Evolutionary conservation across 2,797 vertebrate species (phyloP), one percentile per base, ranked within the genome.

Genomic region (Cottoperca gobio): DNA sequence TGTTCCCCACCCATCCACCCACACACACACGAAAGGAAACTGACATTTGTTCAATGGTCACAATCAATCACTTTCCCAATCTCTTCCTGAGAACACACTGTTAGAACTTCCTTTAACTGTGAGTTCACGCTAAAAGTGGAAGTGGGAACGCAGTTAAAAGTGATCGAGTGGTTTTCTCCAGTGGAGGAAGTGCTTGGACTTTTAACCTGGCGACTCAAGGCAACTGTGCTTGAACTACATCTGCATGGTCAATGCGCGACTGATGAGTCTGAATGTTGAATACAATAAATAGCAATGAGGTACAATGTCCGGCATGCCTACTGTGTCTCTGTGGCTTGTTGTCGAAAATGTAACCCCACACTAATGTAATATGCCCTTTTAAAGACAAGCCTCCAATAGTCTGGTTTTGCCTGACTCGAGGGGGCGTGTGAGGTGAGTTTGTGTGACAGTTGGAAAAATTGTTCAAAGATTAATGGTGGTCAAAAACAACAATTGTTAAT

Each of bases 401-500:
- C 37, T 63, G 35, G 23, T 66, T 63, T 37, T 14, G 13, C 42
- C n/a, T 4, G 16, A 71, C 8, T 19, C 0, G n/a, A n/a, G n/a
- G 3, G 11, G 16, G 13, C 2, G 33, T 33, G 66, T 9, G 16
- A 53, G 21, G 5, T 43, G 9, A 39, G 7, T 37, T 49, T 63
- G 63, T 63, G 19, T 59, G 63, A 59, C 14, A 28, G 26, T 58
- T 3, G 17, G 43, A 40, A 48, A 52, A 76, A 62, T 6, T 6
- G n/a, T 68, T 77, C 57, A 67, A 77, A 83, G 67, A 77, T 75
- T 73, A 61, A 65, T 16, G 23, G 13, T 10, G 10, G 55, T 70
- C 55, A 67, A 71, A 84, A 78, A 63, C 52, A 66, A 46, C 19
- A 60, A 55, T 24, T 73, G 76, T 75, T 72, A 67, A 79, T 71